Percentiles rank a stretch among this genome's conserved stretches.
Conservation (phyloP, 1,140 invertebrate species). For the Rhizoglyphus robini region DNA sequence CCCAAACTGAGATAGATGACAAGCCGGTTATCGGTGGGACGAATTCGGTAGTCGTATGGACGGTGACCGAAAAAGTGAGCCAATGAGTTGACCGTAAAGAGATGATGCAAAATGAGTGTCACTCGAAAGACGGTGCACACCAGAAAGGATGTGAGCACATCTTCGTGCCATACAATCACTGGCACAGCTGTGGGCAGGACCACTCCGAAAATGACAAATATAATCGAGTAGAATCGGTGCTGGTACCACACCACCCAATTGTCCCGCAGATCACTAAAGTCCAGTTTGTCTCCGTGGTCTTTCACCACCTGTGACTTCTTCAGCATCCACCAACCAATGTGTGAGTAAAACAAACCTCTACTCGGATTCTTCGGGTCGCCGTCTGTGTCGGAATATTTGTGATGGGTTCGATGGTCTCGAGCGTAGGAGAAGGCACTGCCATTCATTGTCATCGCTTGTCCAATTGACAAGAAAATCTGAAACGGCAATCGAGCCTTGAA, state of each 20-base stretch:
- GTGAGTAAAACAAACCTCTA: conserved; percentile 61
- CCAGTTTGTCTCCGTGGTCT: conserved; percentile 65
- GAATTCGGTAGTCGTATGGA: background rate
- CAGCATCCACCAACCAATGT: conserved; percentile 79
- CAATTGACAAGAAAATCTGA: conserved; percentile 34
- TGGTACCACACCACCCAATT: conserved; percentile 54
- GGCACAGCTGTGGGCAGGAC: conserved; percentile 37
- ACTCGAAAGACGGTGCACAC: conserved; percentile 36
- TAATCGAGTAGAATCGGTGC: background rate
- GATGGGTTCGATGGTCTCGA: conserved; percentile 71
- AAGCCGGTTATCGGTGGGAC: background rate
- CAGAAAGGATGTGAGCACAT: conserved; percentile 33
- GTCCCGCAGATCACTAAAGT: conserved; percentile 63
- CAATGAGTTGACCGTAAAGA: conserved; percentile 10
- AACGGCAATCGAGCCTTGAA: conserved; percentile 42
- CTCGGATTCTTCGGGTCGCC: conserved; percentile 66
- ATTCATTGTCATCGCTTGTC: conserved; percentile 54
- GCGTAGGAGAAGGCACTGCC: conserved; percentile 19
- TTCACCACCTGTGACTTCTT: conserved; percentile 69
- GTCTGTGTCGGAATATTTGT: conserved; percentile 64
- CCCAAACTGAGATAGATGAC: background rate
- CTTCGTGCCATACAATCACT: conserved; percentile 37
- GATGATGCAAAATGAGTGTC: conserved; percentile 32
- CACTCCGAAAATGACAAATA: background rate
- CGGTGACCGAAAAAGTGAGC: background rate